Base-by-base conservation (phyloP, 2,888 invertebrate genomes). In the Microctonus aethiopoides region DNA sequence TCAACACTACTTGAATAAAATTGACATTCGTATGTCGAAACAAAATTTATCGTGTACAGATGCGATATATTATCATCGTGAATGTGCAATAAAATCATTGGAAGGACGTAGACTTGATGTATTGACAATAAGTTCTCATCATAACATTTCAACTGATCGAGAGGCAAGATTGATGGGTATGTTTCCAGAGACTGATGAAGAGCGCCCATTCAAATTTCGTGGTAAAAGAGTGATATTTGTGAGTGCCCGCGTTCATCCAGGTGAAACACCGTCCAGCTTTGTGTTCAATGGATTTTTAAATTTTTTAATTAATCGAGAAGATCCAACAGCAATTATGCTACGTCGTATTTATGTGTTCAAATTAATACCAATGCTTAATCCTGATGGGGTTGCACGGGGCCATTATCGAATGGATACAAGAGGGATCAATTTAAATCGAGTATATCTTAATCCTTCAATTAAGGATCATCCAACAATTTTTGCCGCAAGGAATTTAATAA, bases 241-340 rank as follows among this genome's bases (percentile, higher is more conserved):
- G 79, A 95, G 95, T 71, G 95, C 96, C 4, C 89, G 97, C 72
- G 96, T 97, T 63, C 97, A 97, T 87, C 96, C 96, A 13, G 96
- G 96, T 1, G 97, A 97, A 87, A 96, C 96, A 0, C 96, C 96
- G 0, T 94, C 95, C 0, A 95, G 94, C 86, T 95, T 94, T 87
- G 96, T 96, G 13, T 92, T 96, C 86, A 95, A 96, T 85, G 97
- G 97, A 0, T 92, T 96, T 79, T 87, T 97, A 7, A 93, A 95
- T 82, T 91, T 95, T 56, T 87, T 97, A 52, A 86, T 96, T 20
- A 91, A 89, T 71, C 89, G 91, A 34, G 91, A 92, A 71, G 96
- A 96, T 84, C 91, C 92, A 0, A 89, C 94, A 67, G 95, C 95
- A 22, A 88, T 91, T 64, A 88, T 90, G 68, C 88, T 97, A 57